A percentile compares a stretch with the other conserved stretches of the same genome.
Conservation (phyloP, 2,797 vertebrate species). For the Pseudopleuronectes americanus region DNA sequence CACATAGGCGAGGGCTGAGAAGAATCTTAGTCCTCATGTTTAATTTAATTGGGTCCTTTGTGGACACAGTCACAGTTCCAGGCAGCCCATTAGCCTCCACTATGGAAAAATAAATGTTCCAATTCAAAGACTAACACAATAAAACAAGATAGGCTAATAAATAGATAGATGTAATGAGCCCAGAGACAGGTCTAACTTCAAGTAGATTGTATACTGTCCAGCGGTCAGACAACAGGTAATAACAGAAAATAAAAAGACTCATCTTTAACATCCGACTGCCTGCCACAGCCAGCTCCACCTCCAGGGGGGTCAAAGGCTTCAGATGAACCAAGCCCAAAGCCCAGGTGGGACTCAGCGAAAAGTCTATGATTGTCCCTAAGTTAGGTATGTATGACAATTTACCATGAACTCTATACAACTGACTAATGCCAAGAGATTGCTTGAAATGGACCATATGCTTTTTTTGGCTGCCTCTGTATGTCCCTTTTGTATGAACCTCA, state of each 20-base stretch:
- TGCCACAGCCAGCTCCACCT: too few relatives aligned
- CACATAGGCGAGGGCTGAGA: constrained; percentile 15
- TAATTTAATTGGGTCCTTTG: constrained; percentile 74
- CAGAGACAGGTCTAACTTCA: constrained; percentile 37
- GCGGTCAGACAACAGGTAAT: constrained; percentile 39
- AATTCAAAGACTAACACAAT: constrained; percentile 65
- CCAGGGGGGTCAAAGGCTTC: background rate
- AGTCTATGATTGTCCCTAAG: too few relatives aligned
- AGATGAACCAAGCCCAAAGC: background rate
- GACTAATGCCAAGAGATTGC: too few relatives aligned
- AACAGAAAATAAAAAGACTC: constrained; percentile 36
- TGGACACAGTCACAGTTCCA: constrained; percentile 65
- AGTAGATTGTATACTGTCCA: constrained; percentile 9
- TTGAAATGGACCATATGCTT: too few relatives aligned
- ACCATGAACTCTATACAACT: too few relatives aligned
- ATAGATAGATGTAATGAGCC: constrained; percentile 59
- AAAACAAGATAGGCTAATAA: constrained; percentile 57
- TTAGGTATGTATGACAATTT: too few relatives aligned
- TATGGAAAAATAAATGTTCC: constrained; percentile 69
- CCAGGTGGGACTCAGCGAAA: background rate
- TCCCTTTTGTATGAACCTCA: too few relatives aligned
- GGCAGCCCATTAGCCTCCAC: constrained; percentile 67
- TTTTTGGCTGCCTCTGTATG: too few relatives aligned
- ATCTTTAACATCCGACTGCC: background rate
- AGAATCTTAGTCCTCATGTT: constrained; percentile 56